Base-by-base conservation (phyloP, 2,888 invertebrate species). In the Cantharis flavilabris region DNA sequence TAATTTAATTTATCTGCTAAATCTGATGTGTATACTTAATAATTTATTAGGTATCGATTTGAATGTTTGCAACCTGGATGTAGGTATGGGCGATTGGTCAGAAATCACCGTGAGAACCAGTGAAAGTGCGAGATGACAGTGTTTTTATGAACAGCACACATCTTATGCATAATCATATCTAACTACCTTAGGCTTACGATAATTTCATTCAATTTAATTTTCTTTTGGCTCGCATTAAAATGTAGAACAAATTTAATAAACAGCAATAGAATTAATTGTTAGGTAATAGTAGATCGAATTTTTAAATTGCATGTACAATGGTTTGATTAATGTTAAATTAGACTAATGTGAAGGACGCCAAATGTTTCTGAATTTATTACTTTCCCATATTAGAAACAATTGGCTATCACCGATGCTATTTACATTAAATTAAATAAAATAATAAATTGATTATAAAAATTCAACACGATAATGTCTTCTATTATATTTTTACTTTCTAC, bases 41-140 rank as follows among this genome's bases (percentile, higher is more conserved):
- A 67, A 67, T 67, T 67, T 67, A 67, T 67, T 67, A 67, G 26
- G 65, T 67, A 63, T 72, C 26, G 71, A 70, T 74, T 75, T 75
- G 71, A 75, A 75, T 73, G 71, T 71, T 77, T 72, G 77, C 77
- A 77, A 70, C 69, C 77, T 69, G 75, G 75, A 70, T 64, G 63
- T 75, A 75, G 71, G 72, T 23, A 75, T 75, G 77, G 77, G 75
- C 77, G 75, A 75, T 72, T 72, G 72, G 75, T 71, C 75, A 81
- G 79, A 71, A 76, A 80, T 78, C 81, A 85, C 82, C 86, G 86
- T 86, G 85, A 85, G 86, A 86, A 86, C 85, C 79, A 83, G 86
- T 85, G 86, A 86, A 86, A 86, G 86, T 86, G 84, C 82, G 82
- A 85, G 84, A 85, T 85, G 85, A 85, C 85, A 84, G 84, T 84